Evolutionary conservation across 2,797 vertebrate species (phyloP), one percentile per base, ranked within the genome.

Genomic region (Mareca strepera): DNA sequence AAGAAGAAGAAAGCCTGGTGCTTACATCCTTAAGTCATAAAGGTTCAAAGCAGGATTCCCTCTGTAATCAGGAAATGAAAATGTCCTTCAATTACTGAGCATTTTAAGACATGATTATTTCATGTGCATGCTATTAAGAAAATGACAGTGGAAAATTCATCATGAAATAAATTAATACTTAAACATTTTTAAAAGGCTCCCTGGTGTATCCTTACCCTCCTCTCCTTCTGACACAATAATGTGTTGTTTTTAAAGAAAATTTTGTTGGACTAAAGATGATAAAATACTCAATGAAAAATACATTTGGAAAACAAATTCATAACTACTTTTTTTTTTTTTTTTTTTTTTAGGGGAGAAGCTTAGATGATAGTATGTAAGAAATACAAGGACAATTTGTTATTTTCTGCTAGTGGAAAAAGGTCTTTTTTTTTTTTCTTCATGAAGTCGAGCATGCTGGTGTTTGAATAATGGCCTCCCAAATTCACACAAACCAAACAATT

Each of bases 81-180:
- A 97, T 95, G 95, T 96, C 96, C 96, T 97, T 97, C 97, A 97
- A 97, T 97, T 97, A 97, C 3, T 0, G 94, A 96, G 86, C 93
- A 91, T 95, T 97, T 97, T 97, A 97, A 97, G 97, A 97, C 97
- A 97, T 97, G 97, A 97, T 97, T 97, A 97, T 97, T 97, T 97
- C 97, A 97, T 97, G 97, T 96, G 96, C 96, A 97, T 94, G 96
- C 97, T 97, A 97, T 97, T 97, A 97, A 97, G 95, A 92, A 96
- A 96, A 97, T 96, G 97, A 97, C 97, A 97, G 96, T 96, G 82
- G 96, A 96, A 97, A 97, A 97, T 97, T 97, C 94, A 97, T 97
- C 97, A 97, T 93, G 94, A 96, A 97, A 97, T 92, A 97, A 97
- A 97, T 97, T 97, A 97, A 97, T 97, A 97, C 96, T 97, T 97